These are phyloP conservation scores for Nowickia ferox DNA, from an alignment of 2,888 invertebrate genomes.

Conservation along the genomic window DNA sequence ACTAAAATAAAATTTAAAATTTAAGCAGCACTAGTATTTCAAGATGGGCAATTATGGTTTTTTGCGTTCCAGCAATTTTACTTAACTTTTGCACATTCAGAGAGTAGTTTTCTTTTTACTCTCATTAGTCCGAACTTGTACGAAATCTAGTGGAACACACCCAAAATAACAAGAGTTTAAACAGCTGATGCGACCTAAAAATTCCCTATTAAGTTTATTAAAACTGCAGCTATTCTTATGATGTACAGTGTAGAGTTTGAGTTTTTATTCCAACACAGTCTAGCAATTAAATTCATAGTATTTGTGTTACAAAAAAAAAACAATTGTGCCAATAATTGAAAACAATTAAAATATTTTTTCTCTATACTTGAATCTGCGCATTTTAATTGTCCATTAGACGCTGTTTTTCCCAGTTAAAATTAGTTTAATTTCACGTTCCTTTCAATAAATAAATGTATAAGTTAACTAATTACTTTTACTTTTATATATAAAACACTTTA, in stretches of 20 bases:
- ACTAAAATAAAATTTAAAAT: too few species aligned
- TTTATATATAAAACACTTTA: too few species aligned
- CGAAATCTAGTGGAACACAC: too few species aligned
- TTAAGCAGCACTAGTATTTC: too few species aligned
- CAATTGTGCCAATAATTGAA: slow-evolving; percentile 34
- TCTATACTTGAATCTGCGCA: neutral
- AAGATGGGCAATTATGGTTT: too few species aligned
- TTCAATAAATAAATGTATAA: slow-evolving; percentile 26
- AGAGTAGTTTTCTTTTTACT: too few species aligned
- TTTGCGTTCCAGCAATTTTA: too few species aligned
- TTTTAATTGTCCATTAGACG: slow-evolving; percentile 28
- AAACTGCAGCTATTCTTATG: neutral
- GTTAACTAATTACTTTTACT: neutral
- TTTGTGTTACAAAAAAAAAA: slow-evolving; percentile 29
- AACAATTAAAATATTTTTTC: slow-evolving; percentile 41
- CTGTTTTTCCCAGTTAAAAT: slow-evolving; percentile 22
- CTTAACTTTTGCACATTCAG: too few species aligned
- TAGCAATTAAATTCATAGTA: slow-evolving; percentile 6
- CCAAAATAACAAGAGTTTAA: too few species aligned
- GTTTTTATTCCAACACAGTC: slow-evolving; percentile 12
- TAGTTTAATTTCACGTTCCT: slow-evolving; percentile 3
- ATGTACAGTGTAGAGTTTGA: neutral
- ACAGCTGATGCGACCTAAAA: too few species aligned
- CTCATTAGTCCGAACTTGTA: too few species aligned
- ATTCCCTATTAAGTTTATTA: neutral